Conservation (phyloP, 2,797 vertebrate genomes). For the Squalus acanthias region DNA sequence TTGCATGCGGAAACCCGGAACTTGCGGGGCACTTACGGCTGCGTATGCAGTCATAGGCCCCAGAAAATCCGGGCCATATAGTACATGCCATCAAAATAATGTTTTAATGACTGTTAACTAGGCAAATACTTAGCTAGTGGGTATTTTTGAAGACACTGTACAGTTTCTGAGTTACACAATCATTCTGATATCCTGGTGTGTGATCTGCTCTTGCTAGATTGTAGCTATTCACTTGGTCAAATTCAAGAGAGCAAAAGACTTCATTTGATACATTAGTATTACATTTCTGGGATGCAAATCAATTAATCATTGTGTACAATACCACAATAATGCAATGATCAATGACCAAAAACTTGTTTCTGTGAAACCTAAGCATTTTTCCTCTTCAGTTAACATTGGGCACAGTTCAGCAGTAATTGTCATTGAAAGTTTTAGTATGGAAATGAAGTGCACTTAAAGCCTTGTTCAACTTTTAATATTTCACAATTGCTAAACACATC, state of each 20-base stretch:
- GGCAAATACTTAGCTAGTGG: not conserved
- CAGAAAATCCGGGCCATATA: too few species aligned
- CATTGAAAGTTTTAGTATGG: not conserved
- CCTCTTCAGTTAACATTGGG: not conserved
- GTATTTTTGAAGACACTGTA: not conserved
- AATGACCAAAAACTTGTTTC: conserved; percentile 40
- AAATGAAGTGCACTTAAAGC: not conserved
- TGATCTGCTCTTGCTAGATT: not conserved
- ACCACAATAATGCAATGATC: conserved; percentile 40
- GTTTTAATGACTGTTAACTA: not conserved
- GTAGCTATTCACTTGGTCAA: not conserved
- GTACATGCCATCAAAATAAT: too few species aligned
- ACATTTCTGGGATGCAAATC: conserved; percentile 19
- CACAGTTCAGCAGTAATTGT: not conserved
- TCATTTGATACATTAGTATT: conserved; percentile 3
- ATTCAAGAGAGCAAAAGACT: not conserved
- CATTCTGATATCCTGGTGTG: not conserved
- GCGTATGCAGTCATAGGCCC: too few species aligned
- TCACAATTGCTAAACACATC: not conserved
- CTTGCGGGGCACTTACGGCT: too few species aligned
- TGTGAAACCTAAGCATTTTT: not conserved
- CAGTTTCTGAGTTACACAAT: not conserved
- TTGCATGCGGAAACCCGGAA: too few species aligned
- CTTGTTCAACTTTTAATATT: not conserved
- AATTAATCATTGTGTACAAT: conserved; percentile 42